phyloP scores from a whole-genome alignment of 2,888 invertebrate genomes.

The Tenodera sinensis region DNA sequence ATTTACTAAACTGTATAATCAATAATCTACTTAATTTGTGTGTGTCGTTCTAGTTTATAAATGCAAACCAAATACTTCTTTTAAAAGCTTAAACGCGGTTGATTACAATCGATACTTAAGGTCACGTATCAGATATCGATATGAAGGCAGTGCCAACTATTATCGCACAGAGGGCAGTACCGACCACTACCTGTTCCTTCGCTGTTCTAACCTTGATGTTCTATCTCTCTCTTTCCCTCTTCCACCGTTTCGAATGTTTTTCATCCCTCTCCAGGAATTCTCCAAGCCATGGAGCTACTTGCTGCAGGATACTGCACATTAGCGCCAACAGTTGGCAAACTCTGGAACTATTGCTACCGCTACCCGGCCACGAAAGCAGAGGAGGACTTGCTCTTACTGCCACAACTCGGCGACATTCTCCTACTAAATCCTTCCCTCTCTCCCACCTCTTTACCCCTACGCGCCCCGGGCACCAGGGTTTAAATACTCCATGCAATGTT shows the following conservation, averaged over 20 bases:
- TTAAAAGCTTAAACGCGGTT: background rate
- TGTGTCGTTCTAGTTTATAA: no score
- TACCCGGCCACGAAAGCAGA: constrained; percentile 25
- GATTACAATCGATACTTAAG: background rate
- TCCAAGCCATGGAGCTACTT: background rate
- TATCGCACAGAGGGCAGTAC: constrained; percentile 21
- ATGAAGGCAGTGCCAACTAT: background rate
- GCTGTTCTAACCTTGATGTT: background rate
- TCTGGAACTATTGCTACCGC: constrained; percentile 40
- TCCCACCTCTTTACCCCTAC: background rate
- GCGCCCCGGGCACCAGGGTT: background rate
- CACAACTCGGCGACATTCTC: background rate
- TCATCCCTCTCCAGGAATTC: background rate
- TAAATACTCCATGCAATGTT: constrained; percentile 3
- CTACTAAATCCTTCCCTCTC: background rate
- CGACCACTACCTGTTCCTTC: background rate
- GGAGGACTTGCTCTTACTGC: background rate
- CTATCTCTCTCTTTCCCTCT: background rate
- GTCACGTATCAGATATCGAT: constrained; percentile 1
- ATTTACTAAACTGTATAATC: no score
- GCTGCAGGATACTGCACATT: constrained; percentile 36
- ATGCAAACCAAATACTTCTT: background rate
- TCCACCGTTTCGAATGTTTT: background rate
- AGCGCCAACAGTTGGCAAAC: constrained; percentile 44
- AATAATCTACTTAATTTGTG: no score